These are phyloP conservation scores for Oryzias melastigma DNA, from an alignment of 2,113 vertebrate species.

Conservation along the genomic window DNA sequence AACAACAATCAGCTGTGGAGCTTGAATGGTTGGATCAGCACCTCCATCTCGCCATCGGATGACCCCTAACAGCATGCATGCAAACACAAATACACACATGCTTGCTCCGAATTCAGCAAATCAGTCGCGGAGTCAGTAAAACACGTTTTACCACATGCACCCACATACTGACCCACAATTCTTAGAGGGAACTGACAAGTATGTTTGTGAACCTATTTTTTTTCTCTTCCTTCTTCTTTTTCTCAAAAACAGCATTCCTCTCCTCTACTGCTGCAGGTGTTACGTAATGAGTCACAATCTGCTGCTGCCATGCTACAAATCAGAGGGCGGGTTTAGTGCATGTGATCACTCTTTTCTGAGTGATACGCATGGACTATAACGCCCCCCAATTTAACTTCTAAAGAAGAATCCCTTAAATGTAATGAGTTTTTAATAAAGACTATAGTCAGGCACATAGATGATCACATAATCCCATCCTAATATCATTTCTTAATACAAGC, in stretches of 20 bases:
- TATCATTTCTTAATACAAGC: no score
- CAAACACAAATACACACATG: slow-evolving; percentile 7
- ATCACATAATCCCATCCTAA: no score
- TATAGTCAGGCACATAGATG: no score
- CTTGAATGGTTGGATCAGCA: slow-evolving; percentile 17
- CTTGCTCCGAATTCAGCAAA: slow-evolving; percentile 8
- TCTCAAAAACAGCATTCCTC: slow-evolving; percentile 32
- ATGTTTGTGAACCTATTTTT: slow-evolving; percentile 37
- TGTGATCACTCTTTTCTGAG: slow-evolving; percentile 26
- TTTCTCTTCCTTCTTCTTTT: slow-evolving; percentile 21
- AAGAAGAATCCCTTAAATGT: no score
- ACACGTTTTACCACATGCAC: background rate
- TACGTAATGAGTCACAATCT: slow-evolving; percentile 60
- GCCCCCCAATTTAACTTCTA: no score
- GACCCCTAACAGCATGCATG: slow-evolving; percentile 2
- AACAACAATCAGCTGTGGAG: slow-evolving; percentile 22
- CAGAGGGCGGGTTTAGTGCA: slow-evolving; percentile 9
- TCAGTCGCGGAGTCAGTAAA: slow-evolving; percentile 18
- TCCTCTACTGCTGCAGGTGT: slow-evolving; percentile 42
- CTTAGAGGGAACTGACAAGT: slow-evolving; percentile 29
- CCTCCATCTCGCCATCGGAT: slow-evolving; percentile 12
- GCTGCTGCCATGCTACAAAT: slow-evolving; percentile 17
- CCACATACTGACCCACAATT: slow-evolving; percentile 55
- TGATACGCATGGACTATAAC: slow-evolving; percentile 35
- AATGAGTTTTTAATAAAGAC: no score